A percentile compares a stretch with the other conserved stretches of the same genome.
Evolutionary conservation across 2,113 vertebrate species (phyloP).

Genomic region (Hemiprocne comata): DNA sequence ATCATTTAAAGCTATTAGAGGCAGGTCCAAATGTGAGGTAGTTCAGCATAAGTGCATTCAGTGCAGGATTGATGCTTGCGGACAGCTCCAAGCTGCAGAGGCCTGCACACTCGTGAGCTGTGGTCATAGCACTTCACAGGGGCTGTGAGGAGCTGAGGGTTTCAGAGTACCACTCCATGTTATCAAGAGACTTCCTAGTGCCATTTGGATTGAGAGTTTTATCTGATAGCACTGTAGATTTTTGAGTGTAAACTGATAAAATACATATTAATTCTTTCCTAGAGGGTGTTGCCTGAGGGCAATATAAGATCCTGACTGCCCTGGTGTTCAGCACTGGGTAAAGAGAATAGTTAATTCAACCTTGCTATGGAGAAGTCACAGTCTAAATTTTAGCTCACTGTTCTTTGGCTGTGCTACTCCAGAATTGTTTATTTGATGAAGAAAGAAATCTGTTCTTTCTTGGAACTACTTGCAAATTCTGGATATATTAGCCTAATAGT

Average conservation of each 20-base stretch:
- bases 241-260: neutral
- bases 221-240: neutral
- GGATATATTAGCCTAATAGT: neutral
- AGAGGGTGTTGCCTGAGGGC: neutral
- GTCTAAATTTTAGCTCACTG: neutral
- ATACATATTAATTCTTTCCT: neutral
- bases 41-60: neutral
- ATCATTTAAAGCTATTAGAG: neutral
- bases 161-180: neutral
- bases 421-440: neutral
- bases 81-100: neutral
- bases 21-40: neutral
- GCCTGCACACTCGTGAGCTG: accelerated
- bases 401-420: neutral
- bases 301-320: neutral
- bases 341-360: neutral
- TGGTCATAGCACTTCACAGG: neutral
- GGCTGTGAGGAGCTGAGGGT: neutral
- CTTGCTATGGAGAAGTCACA: neutral
- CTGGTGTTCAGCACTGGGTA: neutral
- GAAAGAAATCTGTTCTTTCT: neutral
- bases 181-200: neutral
- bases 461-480: neutral
- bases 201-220: neutral
- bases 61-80: neutral